These are phyloP conservation scores for Danio tinwini DNA, from an alignment of 2,797 vertebrate genomes.

Conservation along the genomic window DNA sequence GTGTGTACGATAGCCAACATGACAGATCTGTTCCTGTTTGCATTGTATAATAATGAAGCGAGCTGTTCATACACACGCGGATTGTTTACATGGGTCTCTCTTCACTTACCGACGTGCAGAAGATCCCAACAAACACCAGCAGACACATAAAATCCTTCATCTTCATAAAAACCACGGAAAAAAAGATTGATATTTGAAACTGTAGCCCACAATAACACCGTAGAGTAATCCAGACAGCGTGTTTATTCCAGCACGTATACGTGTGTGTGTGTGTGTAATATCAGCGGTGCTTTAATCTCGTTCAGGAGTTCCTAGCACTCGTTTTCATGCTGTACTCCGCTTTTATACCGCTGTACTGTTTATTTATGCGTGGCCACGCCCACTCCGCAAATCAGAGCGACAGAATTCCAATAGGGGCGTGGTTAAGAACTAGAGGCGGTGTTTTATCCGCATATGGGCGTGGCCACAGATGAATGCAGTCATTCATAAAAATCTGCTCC, in stretches of 20 bases:
- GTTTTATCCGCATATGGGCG: constrained; percentile 64
- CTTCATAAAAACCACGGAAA: constrained; percentile 41
- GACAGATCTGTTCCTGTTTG: background rate
- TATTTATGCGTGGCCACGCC: constrained; percentile 66
- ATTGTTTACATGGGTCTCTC: background rate
- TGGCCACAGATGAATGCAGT: constrained; percentile 79
- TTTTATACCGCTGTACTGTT: constrained; percentile 70
- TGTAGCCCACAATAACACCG: background rate
- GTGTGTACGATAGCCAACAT: background rate
- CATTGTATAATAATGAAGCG: background rate
- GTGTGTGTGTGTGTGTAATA: too few species aligned
- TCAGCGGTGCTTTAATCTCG: constrained; percentile 15
- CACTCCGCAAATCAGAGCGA: constrained; percentile 71
- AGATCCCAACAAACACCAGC: constrained; percentile 61
- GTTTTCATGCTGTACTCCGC: constrained; percentile 51
- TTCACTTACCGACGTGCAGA: constrained; percentile 71
- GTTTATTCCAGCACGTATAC: background rate
- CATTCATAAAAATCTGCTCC: constrained; percentile 86
- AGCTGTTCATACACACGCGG: background rate
- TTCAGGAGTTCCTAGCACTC: constrained; percentile 61
- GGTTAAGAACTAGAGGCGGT: constrained; percentile 24
- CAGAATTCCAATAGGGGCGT: constrained; percentile 55
- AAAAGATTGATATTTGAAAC: background rate
- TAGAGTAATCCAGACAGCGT: background rate
- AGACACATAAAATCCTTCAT: constrained; percentile 74